These are phyloP conservation scores for Pterois miles DNA, from an alignment of 2,797 vertebrate genomes.

Conservation along the genomic window DNA sequence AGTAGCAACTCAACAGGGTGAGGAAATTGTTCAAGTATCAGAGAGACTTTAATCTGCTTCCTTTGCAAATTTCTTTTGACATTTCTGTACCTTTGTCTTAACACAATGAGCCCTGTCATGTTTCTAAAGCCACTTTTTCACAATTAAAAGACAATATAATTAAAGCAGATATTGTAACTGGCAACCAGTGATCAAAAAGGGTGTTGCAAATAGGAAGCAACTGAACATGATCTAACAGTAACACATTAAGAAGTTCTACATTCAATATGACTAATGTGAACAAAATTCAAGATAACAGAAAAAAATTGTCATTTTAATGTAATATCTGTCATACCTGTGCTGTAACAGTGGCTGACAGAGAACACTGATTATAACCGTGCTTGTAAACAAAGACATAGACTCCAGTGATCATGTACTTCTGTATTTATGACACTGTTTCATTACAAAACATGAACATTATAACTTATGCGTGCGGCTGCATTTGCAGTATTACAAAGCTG, in stretches of 20 bases:
- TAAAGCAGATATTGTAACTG: neutral
- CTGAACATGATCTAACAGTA: neutral
- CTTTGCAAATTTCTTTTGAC: neutral
- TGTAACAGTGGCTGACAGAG: neutral
- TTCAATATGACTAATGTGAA: neutral
- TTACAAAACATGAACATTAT: constrained; percentile 43
- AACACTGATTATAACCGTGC: neutral
- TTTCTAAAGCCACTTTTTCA: neutral
- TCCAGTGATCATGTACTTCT: constrained; percentile 5
- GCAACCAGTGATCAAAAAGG: neutral
- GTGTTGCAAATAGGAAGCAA: neutral
- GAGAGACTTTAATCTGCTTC: neutral
- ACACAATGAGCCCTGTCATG: neutral
- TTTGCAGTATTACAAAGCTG: constrained; percentile 32
- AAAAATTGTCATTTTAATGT: neutral
- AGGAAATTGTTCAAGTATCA: too few species aligned
- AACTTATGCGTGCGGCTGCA: constrained; percentile 27
- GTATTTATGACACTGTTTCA: constrained; percentile 39
- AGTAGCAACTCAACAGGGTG: neutral
- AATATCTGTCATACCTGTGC: neutral
- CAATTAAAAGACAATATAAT: neutral
- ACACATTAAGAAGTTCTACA: neutral
- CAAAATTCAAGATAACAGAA: neutral
- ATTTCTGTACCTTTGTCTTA: neutral
- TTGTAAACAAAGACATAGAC: constrained; percentile 15